Percentiles rank a stretch among this genome's conserved stretches.
Conservation (phyloP, 2,113 vertebrate genomes). For the Hemiscyllium ocellatum region DNA sequence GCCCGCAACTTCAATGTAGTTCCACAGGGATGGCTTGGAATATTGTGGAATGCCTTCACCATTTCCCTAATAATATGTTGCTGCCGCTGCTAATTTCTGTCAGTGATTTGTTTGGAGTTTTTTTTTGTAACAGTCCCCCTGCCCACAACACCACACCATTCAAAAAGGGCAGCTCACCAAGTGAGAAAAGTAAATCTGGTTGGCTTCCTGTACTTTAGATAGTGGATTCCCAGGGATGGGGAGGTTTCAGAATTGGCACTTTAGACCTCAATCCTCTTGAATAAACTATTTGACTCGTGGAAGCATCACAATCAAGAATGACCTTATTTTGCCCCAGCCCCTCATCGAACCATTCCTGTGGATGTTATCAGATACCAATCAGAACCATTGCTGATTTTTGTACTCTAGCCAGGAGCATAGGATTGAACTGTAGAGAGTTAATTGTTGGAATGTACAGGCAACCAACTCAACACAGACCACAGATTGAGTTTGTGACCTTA, state of each 20-base stretch:
- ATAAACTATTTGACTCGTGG: background rate
- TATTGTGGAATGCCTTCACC: background rate
- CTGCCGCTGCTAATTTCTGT: background rate
- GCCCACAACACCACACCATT: background rate
- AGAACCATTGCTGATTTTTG: background rate
- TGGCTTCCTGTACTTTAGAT: background rate
- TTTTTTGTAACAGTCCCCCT: background rate
- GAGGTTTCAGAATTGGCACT: background rate
- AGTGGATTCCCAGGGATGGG: background rate
- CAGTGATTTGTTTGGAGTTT: background rate
- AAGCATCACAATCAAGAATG: background rate
- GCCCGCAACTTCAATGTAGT: background rate
- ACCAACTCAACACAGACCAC: background rate
- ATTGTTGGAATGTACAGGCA: background rate
- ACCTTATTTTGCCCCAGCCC: no score
- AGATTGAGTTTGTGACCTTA: background rate
- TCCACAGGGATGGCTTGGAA: background rate
- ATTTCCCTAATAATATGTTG: background rate
- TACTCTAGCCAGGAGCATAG: no score
- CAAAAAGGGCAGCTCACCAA: background rate
- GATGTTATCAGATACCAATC: background rate
- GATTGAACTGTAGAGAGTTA: background rate
- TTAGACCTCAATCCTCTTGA: background rate
- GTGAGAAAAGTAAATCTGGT: background rate
- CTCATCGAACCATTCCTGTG: no score